Conservation (phyloP, 2,113 vertebrate species). For the Coptodon bakossiorum region DNA sequence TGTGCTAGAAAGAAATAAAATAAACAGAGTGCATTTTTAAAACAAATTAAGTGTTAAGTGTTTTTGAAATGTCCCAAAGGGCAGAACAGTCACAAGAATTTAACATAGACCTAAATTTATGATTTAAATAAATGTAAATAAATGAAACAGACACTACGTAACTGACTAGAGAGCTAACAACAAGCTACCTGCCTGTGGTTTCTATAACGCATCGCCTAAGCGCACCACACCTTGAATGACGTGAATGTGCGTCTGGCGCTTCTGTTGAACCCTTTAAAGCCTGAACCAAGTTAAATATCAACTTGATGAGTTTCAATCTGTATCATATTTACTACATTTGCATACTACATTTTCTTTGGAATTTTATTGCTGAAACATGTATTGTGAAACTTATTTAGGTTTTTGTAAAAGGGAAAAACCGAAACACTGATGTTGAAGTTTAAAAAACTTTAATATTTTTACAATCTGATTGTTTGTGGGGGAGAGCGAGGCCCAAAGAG, state of each 20-base stretch:
- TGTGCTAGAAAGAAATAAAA: background rate
- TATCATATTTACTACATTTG: background rate
- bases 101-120: background rate
- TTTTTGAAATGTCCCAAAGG: background rate
- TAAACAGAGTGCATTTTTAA: background rate
- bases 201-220: background rate
- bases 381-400: background rate
- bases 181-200: background rate
- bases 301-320: background rate
- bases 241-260: background rate
- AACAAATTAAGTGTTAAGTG: background rate
- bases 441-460: background rate
- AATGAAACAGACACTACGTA: background rate
- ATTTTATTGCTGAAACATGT: background rate
- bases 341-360: background rate
- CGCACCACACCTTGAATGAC: background rate
- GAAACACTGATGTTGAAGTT: background rate
- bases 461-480: background rate
- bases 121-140: background rate
- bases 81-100: background rate
- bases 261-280: background rate
- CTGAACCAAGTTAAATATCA: background rate
- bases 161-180: background rate
- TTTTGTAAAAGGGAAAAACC: background rate
- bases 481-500: background rate